Conservation (phyloP, 2,888 invertebrate species). For the Pristionchus exspectatus region DNA sequence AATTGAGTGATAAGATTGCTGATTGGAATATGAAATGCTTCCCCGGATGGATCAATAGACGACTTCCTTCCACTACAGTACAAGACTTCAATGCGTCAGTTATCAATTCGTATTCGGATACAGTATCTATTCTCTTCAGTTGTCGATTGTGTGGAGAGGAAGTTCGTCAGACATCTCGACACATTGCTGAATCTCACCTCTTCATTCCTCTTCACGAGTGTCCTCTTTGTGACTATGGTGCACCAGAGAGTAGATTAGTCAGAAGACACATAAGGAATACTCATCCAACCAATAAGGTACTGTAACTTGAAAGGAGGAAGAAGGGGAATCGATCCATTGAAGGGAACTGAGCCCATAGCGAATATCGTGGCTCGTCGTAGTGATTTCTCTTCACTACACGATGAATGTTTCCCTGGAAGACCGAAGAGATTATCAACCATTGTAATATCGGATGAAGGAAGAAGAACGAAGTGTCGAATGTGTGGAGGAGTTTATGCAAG, state of each 20-base stretch:
- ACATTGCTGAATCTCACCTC: slow-evolving; percentile 69
- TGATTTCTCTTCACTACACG: slow-evolving; percentile 68
- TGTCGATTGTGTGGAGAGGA: slow-evolving; percentile 70
- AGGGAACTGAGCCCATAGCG: slow-evolving; percentile 69
- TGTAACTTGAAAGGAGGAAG: slow-evolving; percentile 49
- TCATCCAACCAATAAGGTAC: slow-evolving; percentile 62
- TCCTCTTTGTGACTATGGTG: slow-evolving; percentile 71
- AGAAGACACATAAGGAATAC: slow-evolving; percentile 67
- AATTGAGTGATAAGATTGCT: slow-evolving; percentile 63
- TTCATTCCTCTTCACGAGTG: slow-evolving; percentile 69
- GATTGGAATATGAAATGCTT: slow-evolving; percentile 72
- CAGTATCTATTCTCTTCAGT: slow-evolving; percentile 51
- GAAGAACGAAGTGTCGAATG: slow-evolving; percentile 66
- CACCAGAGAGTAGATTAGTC: slow-evolving; percentile 68
- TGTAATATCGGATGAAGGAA: slow-evolving; percentile 66
- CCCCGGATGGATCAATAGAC: slow-evolving; percentile 72
- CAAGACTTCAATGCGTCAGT: slow-evolving; percentile 66
- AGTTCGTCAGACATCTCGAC: slow-evolving; percentile 71
- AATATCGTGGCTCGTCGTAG: slow-evolving; percentile 67
- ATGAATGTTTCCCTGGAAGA: slow-evolving; percentile 70
- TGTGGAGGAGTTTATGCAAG: slow-evolving; percentile 65
- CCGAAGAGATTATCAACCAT: slow-evolving; percentile 71
- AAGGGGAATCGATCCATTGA: slow-evolving; percentile 11
- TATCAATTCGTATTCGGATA: background rate
- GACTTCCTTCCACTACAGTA: slow-evolving; percentile 64